These are phyloP conservation scores for Chorisops tibialis DNA, from an alignment of 2,888 invertebrate genomes.

Conservation along the genomic window DNA sequence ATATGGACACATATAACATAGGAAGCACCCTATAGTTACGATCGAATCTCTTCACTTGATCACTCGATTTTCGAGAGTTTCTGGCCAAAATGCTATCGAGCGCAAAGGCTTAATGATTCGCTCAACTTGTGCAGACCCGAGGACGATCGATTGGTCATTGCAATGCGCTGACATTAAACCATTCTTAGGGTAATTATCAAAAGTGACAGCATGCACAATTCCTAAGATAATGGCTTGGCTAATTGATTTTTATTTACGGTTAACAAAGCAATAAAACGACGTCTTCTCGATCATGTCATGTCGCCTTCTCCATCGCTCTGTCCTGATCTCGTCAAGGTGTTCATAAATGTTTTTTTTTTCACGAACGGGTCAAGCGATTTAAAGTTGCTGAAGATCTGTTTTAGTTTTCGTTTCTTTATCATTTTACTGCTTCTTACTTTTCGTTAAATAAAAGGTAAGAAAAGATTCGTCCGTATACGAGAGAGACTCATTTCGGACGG, in stretches of 20 bases:
- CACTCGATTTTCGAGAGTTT: too few relatives aligned
- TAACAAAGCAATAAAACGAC: constrained; percentile 36
- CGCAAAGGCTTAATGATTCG: too few relatives aligned
- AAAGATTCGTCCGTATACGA: background rate
- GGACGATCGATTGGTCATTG: background rate
- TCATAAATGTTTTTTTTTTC: constrained; percentile 29
- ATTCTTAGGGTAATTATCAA: constrained; percentile 40
- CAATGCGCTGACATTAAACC: constrained; percentile 37
- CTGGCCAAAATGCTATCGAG: too few relatives aligned
- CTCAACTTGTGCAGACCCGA: background rate
- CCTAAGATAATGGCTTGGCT: constrained; percentile 40
- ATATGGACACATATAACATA: too few relatives aligned
- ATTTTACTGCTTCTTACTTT: constrained; percentile 6
- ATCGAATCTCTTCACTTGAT: too few relatives aligned
- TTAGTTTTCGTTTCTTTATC: background rate
- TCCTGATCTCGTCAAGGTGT: constrained; percentile 5
- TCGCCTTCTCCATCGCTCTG: background rate
- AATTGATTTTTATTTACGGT: constrained; percentile 40
- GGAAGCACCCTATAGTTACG: too few relatives aligned
- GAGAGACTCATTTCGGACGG: background rate
- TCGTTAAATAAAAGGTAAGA: constrained; percentile 16
- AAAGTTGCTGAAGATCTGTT: background rate
- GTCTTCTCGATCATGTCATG: constrained; percentile 25
- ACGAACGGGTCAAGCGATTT: constrained; percentile 12
- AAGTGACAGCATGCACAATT: constrained; percentile 40